Evolutionary conservation across 2,113 vertebrate genomes (phyloP), one percentile per base, ranked within the genome.

Genomic region (Synchiropus splendidus): DNA sequence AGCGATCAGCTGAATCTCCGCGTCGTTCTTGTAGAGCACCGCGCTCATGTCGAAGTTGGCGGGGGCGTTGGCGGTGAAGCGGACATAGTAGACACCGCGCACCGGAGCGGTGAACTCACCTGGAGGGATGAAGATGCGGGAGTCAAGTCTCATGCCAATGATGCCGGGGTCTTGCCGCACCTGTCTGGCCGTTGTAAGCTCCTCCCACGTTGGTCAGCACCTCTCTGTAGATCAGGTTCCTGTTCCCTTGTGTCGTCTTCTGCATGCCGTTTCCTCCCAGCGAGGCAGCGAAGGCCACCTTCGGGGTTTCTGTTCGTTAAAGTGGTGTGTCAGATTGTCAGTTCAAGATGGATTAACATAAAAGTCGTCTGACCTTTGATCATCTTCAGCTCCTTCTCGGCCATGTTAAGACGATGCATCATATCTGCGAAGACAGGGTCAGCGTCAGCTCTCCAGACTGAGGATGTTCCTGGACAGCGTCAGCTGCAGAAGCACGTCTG

Each of bases 71-170:
- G 69, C 49, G 0, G 69, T 80, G 54, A 71, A 73, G 11, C 66
- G 71, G 35, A 79, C 12, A 47, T 77, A 77, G 53, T 75, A 77
- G 15, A 80, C 74, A 2, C 74, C 77, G 5, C 63, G 49, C 1
- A 69, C 10, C 0, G 77, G 74, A 0, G 61, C 77, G 0, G 51
- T 75, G 61, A 80, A 77, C 17, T 39, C 59, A 31, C 71, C 77
- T 77, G 58, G 12, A 37, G 40, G 12, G 17, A 13, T 12, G n/a
- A 10, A n/a, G n/a, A n/a, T n/a, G n/a, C n/a, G n/a, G n/a, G 5
- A 16, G 16, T n/a, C 12, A n/a, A 21, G 1, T 8, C 27, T 13
- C 16, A n/a, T 40, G 5, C 13, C 8, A 11, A 13, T 10, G 17
- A 16, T 16, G 15, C 15, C 4, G 2, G 10, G 32, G 10, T 34